Evolutionary conservation across 2,888 invertebrate species (phyloP).

Genomic region (Amorpha juglandis): DNA sequence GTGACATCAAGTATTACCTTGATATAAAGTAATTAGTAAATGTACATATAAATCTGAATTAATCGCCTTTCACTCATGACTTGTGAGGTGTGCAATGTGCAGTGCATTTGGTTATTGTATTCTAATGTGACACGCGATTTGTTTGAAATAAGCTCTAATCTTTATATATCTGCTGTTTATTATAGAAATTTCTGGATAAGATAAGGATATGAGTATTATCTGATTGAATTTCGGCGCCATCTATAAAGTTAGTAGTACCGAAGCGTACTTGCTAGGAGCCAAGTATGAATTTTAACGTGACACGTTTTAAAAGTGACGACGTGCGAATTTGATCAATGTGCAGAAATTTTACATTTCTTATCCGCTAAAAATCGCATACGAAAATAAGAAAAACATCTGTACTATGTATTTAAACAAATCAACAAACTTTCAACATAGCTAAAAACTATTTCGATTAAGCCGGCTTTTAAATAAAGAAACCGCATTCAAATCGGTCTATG

Average conservation of each 20-base stretch:
- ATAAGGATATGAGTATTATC: slow-evolving; percentile 17
- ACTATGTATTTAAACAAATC: too few relatives aligned
- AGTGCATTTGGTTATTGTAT: slow-evolving; percentile 42
- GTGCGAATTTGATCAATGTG: too few relatives aligned
- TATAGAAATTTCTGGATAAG: slow-evolving; percentile 24
- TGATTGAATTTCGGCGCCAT: slow-evolving; percentile 26
- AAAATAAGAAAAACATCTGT: too few relatives aligned
- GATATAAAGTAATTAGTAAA: too few relatives aligned
- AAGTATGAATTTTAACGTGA: slow-evolving; percentile 9
- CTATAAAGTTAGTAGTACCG: background rate
- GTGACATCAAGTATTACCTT: background rate
- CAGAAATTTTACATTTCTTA: too few relatives aligned
- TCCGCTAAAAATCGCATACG: too few relatives aligned
- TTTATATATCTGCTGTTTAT: slow-evolving; percentile 27
- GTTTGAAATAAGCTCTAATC: slow-evolving; percentile 32
- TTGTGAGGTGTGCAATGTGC: slow-evolving; percentile 34
- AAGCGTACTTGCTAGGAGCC: background rate
- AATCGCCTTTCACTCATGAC: slow-evolving; percentile 29
- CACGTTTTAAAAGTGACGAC: background rate
- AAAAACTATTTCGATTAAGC: too few relatives aligned
- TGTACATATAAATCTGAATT: slow-evolving; percentile 1
- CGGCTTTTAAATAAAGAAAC: too few relatives aligned
- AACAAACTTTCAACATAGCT: too few relatives aligned
- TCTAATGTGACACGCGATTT: slow-evolving; percentile 38
- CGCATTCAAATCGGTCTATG: too few relatives aligned